Conservation (phyloP, 2,113 vertebrate species). For the western clawed frog (Xenopus tropicalis) region DNA sequence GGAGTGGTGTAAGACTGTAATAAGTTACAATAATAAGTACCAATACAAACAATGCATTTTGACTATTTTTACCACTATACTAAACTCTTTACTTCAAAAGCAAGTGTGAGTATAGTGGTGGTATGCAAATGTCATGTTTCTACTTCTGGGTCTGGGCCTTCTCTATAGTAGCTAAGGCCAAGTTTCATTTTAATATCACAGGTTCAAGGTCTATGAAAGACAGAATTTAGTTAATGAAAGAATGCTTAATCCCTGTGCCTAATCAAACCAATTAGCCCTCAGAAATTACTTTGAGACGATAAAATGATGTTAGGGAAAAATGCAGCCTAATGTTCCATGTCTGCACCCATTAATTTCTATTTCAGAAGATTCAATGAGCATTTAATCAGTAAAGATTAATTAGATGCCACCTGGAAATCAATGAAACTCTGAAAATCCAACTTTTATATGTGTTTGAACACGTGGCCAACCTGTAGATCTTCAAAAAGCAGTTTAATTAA, state of each 20-base stretch:
- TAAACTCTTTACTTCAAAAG: no score
- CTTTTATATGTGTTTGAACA: constrained; percentile 65
- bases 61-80: no score
- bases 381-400: constrained; percentile 76
- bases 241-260: constrained; percentile 46
- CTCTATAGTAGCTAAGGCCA: no score
- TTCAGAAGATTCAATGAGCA: constrained; percentile 64
- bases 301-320: constrained; percentile 55
- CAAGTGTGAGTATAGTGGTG: no score
- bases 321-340: constrained; percentile 59
- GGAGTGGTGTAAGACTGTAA: no score
- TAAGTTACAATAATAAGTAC: no score
- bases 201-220: no score
- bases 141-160: no score
- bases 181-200: no score
- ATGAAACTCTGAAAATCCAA: constrained; percentile 63
- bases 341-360: constrained; percentile 64
- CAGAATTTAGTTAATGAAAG: no score
- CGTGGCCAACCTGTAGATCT: constrained; percentile 65
- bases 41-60: no score
- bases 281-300: constrained; percentile 59
- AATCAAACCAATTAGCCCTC: constrained; percentile 61
- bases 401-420: constrained; percentile 62
- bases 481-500: constrained; percentile 74
- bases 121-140: no score